Conservation (phyloP, 2,888 invertebrate species). For the Tenthredo distinguenda region DNA sequence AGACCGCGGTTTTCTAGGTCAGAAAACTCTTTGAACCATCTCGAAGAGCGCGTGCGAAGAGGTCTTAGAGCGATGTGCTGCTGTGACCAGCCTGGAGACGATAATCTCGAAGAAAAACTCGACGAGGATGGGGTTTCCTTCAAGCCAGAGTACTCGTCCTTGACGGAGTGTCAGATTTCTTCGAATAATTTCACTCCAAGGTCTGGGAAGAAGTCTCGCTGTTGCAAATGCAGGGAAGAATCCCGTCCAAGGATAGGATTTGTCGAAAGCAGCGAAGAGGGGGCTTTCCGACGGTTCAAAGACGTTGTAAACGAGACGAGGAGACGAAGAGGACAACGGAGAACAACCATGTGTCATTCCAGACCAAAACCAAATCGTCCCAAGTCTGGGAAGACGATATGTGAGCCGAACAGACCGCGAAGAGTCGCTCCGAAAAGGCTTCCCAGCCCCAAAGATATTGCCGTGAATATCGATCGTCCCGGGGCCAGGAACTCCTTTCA, state of each 20-base stretch:
- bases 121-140: not conserved
- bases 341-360: not conserved
- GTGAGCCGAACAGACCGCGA: not conserved
- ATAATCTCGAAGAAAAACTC: not conserved
- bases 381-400: not conserved
- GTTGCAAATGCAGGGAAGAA: not conserved
- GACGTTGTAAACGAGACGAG: not conserved
- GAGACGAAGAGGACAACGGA: not conserved
- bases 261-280: conserved; percentile 7
- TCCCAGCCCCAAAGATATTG: not conserved
- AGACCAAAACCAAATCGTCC: not conserved
- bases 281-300: conserved; percentile 3
- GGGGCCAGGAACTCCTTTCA: not conserved
- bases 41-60: conserved; percentile 16
- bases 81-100: not conserved
- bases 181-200: not conserved
- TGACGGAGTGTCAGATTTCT: not conserved
- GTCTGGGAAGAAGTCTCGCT: not conserved
- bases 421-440: not conserved
- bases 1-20: not conserved
- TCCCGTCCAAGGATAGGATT: not conserved
- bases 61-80: not conserved
- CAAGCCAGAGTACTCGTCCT: not conserved
- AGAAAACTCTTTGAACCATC: conserved; percentile 1
- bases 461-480: not conserved